Conservation (phyloP, 2,797 vertebrate species). For the Rhynchonycteris naso region DNA sequence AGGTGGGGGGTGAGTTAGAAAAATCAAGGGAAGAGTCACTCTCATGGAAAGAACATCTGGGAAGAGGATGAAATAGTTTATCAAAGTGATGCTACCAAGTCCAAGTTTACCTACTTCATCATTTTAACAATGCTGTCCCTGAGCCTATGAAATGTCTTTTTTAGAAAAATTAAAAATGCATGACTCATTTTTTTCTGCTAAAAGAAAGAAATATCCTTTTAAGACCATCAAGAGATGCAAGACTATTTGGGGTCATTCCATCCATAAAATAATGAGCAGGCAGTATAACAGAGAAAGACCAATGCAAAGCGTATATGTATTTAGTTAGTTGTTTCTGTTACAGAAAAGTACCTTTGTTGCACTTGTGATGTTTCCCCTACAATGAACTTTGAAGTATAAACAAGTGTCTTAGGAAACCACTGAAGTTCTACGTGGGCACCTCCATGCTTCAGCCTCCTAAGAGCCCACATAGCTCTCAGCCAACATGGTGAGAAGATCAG, state of each 20-base stretch:
- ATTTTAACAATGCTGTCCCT: background rate
- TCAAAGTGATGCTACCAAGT: background rate
- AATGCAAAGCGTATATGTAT: background rate
- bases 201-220: background rate
- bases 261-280: background rate
- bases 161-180: background rate
- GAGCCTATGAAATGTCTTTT: background rate
- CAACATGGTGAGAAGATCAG: background rate
- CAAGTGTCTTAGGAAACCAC: background rate
- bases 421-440: background rate
- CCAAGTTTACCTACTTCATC: background rate
- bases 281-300: background rate
- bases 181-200: background rate
- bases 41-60: background rate
- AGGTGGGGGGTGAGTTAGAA: accelerated
- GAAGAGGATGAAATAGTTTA: background rate
- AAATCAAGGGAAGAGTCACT: background rate
- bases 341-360: background rate
- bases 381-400: background rate
- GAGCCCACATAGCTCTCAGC: background rate
- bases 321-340: background rate
- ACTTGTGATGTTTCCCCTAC: background rate
- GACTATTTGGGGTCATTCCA: background rate
- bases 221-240: background rate
- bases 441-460: no score